These are phyloP conservation scores for Phyllostomus discolor DNA, from an alignment of 2,113 vertebrate genomes.

Conservation along the genomic window DNA sequence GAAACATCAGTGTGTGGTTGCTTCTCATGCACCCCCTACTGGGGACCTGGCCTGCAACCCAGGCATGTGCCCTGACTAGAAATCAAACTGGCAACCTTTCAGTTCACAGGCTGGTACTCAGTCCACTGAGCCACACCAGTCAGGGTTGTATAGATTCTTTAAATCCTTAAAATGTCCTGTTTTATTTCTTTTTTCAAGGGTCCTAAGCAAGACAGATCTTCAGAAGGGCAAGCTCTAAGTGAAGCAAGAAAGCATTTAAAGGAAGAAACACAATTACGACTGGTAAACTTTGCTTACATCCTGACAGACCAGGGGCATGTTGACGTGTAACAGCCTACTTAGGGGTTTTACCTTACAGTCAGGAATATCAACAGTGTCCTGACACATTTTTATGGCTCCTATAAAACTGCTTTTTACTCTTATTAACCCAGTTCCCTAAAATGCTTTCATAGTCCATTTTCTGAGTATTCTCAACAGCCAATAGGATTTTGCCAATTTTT, in stretches of 20 bases:
- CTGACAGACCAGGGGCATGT: neutral
- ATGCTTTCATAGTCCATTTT: neutral
- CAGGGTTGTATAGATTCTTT: neutral
- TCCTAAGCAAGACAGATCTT: constrained; percentile 84
- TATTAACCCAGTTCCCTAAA: neutral
- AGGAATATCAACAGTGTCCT: neutral
- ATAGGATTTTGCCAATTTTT: neutral
- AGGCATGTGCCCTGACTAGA: too few relatives aligned
- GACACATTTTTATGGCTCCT: neutral
- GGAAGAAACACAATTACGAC: constrained; percentile 94
- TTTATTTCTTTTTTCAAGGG: constrained; percentile 69
- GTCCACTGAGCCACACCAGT: too few relatives aligned
- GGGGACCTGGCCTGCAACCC: too few relatives aligned
- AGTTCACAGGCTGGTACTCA: too few relatives aligned
- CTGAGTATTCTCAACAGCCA: neutral
- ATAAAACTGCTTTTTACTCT: neutral
- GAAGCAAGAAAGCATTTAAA: constrained; percentile 96
- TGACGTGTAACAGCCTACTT: too few relatives aligned
- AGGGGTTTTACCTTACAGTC: neutral
- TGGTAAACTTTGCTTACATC: constrained; percentile 82
- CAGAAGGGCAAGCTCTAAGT: constrained; percentile 88
- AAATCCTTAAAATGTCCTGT: neutral
- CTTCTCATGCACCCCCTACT: too few relatives aligned
- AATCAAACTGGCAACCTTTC: too few relatives aligned
- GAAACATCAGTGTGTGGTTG: too few relatives aligned